Evolutionary conservation across 2,113 vertebrate species (phyloP).

Genomic region (Oncorhynchus clarkii): DNA sequence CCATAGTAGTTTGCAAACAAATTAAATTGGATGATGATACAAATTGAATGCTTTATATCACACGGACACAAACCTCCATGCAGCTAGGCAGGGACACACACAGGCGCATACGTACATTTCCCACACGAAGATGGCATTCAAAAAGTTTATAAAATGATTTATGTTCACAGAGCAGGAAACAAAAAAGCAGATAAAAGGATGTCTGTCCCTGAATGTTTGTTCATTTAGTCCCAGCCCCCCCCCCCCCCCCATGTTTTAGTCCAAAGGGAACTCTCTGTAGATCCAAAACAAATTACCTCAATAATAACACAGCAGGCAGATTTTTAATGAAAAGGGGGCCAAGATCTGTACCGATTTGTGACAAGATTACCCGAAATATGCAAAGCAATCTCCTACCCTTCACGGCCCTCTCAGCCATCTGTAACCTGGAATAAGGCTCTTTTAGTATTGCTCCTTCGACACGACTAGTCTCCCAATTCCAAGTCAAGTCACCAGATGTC

Average conservation of each 20-base stretch:
- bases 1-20: too few relatives aligned
- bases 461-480: constrained; percentile 16
- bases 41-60: too few relatives aligned
- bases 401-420: constrained; percentile 51
- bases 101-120: not conserved
- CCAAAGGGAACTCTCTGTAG: constrained; percentile 31
- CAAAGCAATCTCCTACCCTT: constrained; percentile 48
- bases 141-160: constrained; percentile 24
- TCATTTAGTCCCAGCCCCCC: constrained; percentile 4
- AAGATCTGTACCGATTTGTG: constrained; percentile 50
- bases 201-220: constrained; percentile 10
- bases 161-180: constrained; percentile 19
- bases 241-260: constrained; percentile 20
- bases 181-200: constrained; percentile 17
- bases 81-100: constrained; percentile 6
- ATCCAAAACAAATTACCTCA: constrained; percentile 60
- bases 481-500: constrained; percentile 32
- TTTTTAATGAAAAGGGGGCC: constrained; percentile 50
- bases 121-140: constrained; percentile 6
- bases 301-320: constrained; percentile 41
- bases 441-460: constrained; percentile 46
- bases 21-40: too few relatives aligned
- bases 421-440: constrained; percentile 45
- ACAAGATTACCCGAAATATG: constrained; percentile 58
- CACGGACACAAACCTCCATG: not conserved